These are phyloP conservation scores for Acipenser oxyrinchus DNA, from an alignment of 2,797 vertebrate species.

Conservation along the genomic window DNA sequence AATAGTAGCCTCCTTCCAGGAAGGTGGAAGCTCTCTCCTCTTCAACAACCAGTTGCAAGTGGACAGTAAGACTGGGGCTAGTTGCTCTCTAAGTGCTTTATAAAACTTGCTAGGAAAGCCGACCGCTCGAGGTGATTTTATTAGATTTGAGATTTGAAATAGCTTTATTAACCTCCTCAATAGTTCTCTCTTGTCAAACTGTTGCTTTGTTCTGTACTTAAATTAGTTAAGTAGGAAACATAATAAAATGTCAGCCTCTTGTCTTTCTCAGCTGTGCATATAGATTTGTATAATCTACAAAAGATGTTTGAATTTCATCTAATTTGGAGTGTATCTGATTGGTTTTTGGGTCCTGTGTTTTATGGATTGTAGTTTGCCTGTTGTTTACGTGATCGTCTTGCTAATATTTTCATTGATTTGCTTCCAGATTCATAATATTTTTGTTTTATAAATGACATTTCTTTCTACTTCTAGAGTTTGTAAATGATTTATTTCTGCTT, in stretches of 20 bases:
- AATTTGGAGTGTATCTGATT: background rate
- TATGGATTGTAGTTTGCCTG: slow-evolving; percentile 11
- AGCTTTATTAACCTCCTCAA: no score
- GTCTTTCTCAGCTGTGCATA: background rate
- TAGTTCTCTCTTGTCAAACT: no score
- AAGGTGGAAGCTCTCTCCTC: background rate
- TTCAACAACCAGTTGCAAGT: background rate
- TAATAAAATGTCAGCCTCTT: background rate
- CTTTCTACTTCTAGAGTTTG: slow-evolving; percentile 8
- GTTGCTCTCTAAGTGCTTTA: no score
- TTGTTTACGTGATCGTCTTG: slow-evolving; percentile 12
- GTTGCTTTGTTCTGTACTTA: no score
- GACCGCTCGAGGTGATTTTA: no score
- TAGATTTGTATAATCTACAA: slow-evolving; percentile 1
- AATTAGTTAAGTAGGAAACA: no score
- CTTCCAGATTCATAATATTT: slow-evolving; percentile 1
- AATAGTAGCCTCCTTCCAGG: no score
- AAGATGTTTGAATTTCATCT: slow-evolving; percentile 1
- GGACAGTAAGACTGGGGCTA: background rate
- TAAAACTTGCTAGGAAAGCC: no score
- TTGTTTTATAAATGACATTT: slow-evolving; percentile 10
- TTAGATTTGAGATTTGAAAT: no score
- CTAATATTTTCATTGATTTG: slow-evolving; percentile 7
- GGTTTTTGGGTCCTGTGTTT: slow-evolving; percentile 5
- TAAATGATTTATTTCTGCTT: slow-evolving; percentile 1